Evolutionary conservation across 2,113 vertebrate genomes (phyloP), one percentile per base, ranked within the genome.

Genomic region (Suncus etruscus): DNA sequence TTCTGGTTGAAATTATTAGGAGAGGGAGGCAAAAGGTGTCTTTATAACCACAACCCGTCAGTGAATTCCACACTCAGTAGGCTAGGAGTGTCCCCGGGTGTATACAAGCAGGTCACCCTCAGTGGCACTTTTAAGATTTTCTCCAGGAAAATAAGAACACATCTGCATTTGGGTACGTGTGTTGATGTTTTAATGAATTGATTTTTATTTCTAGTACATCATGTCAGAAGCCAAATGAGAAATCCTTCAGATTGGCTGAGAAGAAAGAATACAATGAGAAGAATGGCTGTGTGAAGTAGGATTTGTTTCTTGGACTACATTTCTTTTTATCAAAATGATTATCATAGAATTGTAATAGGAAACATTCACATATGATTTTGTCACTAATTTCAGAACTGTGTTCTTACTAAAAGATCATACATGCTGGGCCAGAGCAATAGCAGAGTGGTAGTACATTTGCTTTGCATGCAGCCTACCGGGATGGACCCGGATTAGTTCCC

Each of bases 281-380:
- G 65, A 96, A 95, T 25, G 73, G 76, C 85, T 95, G 93, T 92
- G 76, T 95, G 31, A 97, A 96, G 97, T 97, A 97, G 77, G 78
- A 8, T 50, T 47, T 45, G 75, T 81, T 78, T 63, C 58, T 94
- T 89, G 16, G 10, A 48, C 48, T 90, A 20, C 66, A 86, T 83
- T 82, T 82, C 39, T 39, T 39, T 79, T 63, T 72, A 70, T 86
- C 77, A 58, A 74, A 91, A 65, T 83, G 66, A 84, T 74, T 83
- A 1, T 78, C 32, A 68, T 72, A 54, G 63, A 93, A 80, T 47
- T 83, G 6, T 86, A 94, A 45, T 31, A 63, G 54, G 11, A 81
- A 25, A 22, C 48, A 79, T 88, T 87, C 79, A 32, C 7, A 16
- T 74, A 29, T 69, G n/a, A 73, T 82, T 61, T 91, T 76, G 73